Evolutionary conservation across 2,797 vertebrate genomes (phyloP).

Genomic region (Chelon auratus): DNA sequence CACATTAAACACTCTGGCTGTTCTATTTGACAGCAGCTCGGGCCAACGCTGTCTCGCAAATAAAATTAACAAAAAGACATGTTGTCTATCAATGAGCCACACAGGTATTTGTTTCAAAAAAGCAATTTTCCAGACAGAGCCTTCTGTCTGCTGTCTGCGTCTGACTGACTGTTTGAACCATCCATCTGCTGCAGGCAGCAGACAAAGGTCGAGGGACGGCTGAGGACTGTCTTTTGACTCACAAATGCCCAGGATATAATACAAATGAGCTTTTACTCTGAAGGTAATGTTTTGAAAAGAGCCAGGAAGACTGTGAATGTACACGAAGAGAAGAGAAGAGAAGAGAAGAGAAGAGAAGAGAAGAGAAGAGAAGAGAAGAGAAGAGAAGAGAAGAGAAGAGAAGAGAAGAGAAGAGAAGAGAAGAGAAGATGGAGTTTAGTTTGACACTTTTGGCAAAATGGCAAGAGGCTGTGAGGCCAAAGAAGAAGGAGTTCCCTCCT

Average conservation of each 20-base stretch:
- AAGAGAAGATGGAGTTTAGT: constrained; percentile 1
- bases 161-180: constrained; percentile 62
- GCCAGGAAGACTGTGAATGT: neutral
- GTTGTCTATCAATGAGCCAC: constrained; percentile 13
- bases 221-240: constrained; percentile 31
- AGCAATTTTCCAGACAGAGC: constrained; percentile 66
- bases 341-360: neutral
- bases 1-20: constrained; percentile 8
- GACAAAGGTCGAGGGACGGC: constrained; percentile 37
- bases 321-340: neutral
- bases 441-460: constrained; percentile 42
- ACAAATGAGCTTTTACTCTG: neutral
- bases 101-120: constrained; percentile 47
- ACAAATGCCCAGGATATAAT: constrained; percentile 27
- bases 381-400: constrained; percentile 1
- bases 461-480: constrained; percentile 39
- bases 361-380: neutral
- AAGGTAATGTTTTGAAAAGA: constrained; percentile 5
- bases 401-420: constrained; percentile 19
- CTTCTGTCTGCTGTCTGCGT: constrained; percentile 55
- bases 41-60: constrained; percentile 12
- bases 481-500: constrained; percentile 9
- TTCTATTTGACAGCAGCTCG: constrained; percentile 11
- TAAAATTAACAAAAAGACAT: constrained; percentile 27
- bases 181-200: constrained; percentile 59